Evolutionary conservation across 2,888 invertebrate species (phyloP).

Genomic region (Cerastis rubricosa): DNA sequence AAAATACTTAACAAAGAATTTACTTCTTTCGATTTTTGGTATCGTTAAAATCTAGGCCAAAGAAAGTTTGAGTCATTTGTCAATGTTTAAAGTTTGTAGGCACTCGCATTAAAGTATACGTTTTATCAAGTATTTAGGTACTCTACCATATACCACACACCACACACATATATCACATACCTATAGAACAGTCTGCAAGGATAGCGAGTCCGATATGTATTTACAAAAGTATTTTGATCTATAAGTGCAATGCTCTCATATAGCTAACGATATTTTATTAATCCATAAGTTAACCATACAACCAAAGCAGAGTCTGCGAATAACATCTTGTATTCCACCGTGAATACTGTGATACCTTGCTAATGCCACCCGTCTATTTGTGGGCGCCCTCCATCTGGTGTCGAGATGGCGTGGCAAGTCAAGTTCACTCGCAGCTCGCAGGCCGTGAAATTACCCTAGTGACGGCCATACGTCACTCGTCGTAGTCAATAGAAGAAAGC

Average conservation of each 20-base stretch:
- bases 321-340: neutral
- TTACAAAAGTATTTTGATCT: neutral
- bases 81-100: conserved; percentile 1
- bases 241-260: neutral
- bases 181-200: no score
- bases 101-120: neutral
- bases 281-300: neutral
- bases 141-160: no score
- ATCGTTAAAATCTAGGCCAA: conserved; percentile 20
- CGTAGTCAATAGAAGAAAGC: conserved; percentile 72
- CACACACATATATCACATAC: no score
- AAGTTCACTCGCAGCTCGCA: conserved; percentile 51
- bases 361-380: conserved; percentile 34
- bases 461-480: conserved; percentile 70
- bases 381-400: conserved; percentile 18
- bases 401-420: conserved; percentile 31
- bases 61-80: conserved; percentile 24
- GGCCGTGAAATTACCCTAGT: conserved; percentile 66
- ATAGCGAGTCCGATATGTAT: neutral
- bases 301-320: neutral
- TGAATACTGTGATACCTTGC: conserved; percentile 2
- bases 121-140: neutral
- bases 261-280: no score
- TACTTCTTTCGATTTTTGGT: conserved; percentile 20
- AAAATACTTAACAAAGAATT: conserved; percentile 33